Evolutionary conservation across 1,140 invertebrate genomes (phyloP), one percentile per base, ranked within the genome.

Genomic region (Wasmannia auropunctata): DNA sequence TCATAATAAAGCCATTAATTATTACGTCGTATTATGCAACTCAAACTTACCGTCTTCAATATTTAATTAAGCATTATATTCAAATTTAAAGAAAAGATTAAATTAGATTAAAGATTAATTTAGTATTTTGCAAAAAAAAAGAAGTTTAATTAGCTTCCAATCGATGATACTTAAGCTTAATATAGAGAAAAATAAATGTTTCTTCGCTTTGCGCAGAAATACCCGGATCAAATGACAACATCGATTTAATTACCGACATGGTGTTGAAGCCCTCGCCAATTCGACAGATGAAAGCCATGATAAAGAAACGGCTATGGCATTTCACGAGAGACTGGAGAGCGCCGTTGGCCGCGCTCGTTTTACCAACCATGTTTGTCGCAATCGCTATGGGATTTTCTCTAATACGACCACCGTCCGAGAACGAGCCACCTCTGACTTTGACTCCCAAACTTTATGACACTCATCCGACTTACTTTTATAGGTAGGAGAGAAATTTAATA

Each of bases 371-470:
- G 62, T 97, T 97, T 92, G 96, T 97, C 63, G 93, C 96, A 1
- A 92, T 96, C 19, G 96, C 96, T 37, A 97, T 97, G 96, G 96
- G 95, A 75, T 97, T 97, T 93, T 96, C 96, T 43, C 95, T 96
- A 88, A 96, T 97, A 87, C 95, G 96, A 2, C 96, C 97, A 40
- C 96, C 96, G n/a, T 96, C 96, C 28, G 96, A 96, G 91, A 95
- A 96, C 77, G 96, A 97, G 87, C 94, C 96, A 11, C 87, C 96
- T 0, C 89, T 97, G 22, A 92, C 93, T 37, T 92, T 97, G 0
- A 94, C 92, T n/a, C 94, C 95, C 0, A 91, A 94, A 2, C 91
- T 97, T 2, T 97, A 97, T 87, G 88, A 94, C 22, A 92, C 94
- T 7, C 93, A 95, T 54, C 92, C 94, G 2, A 96, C 95, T 0